phyloP scores from a whole-genome alignment of 2,113 vertebrate species.

The Dissostichus mawsoni region DNA sequence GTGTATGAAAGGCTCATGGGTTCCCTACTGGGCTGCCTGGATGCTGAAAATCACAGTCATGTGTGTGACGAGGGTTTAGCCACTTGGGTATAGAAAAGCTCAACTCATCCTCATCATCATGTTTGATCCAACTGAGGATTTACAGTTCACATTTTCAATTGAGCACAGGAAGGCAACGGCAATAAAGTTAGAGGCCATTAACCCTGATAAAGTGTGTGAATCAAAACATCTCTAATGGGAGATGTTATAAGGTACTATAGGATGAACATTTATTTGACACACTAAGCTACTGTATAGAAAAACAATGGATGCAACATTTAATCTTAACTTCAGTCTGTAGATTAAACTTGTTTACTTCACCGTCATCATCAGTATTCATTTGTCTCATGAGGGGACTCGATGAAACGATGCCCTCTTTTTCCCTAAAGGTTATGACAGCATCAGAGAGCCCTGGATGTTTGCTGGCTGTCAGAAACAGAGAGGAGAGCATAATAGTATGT shows the following conservation, averaged over 20 bases:
- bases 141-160: constrained; percentile 38
- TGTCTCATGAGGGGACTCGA: constrained; percentile 32
- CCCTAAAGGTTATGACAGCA: constrained; percentile 48
- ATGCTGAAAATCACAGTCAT: constrained; percentile 68
- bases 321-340: background rate
- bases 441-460: constrained; percentile 57
- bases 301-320: background rate
- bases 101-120: constrained; percentile 44
- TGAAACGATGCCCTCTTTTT: constrained; percentile 6
- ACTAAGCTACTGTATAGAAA: background rate
- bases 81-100: constrained; percentile 43
- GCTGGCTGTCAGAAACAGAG: constrained; percentile 58
- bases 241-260: constrained; percentile 16
- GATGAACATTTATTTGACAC: constrained; percentile 51
- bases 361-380: background rate
- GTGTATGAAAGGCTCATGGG: constrained; percentile 70
- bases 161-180: constrained; percentile 29
- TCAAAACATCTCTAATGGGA: constrained; percentile 23
- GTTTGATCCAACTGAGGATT: constrained; percentile 60
- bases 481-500: constrained; percentile 33
- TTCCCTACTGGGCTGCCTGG: constrained; percentile 70
- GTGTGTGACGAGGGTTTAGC: constrained; percentile 50
- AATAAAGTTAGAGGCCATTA: constrained; percentile 49
- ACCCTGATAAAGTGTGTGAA: constrained; percentile 40
- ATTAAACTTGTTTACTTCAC: constrained; percentile 25